phyloP scores from a whole-genome alignment of 2,888 invertebrate genomes.

The Dermolepida albohirtum region DNA sequence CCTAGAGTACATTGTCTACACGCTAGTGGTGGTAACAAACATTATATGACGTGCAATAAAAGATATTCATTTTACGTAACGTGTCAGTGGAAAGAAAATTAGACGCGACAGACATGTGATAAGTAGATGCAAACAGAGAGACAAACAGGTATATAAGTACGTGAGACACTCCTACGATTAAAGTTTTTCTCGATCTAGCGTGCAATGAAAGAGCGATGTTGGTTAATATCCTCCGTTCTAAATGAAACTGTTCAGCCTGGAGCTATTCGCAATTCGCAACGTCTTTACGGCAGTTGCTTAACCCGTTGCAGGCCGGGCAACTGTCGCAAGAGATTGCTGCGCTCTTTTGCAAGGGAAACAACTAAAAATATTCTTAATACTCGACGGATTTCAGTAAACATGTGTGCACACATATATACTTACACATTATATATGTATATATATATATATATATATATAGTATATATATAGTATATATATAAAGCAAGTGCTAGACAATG shows the following conservation, averaged over 20 bases:
- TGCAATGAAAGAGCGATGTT: conserved; percentile 20
- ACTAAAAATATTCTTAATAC: conserved; percentile 30
- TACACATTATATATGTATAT: background rate
- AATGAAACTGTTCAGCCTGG: conserved; percentile 26
- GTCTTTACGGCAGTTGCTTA: conserved; percentile 28
- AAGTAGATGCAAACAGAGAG: conserved; percentile 2
- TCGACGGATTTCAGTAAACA: conserved; percentile 8
- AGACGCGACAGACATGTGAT: background rate
- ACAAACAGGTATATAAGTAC: conserved; percentile 7
- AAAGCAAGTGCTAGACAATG: too few species aligned
- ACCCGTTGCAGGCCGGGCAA: conserved; percentile 24
- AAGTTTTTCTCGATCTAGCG: conserved; percentile 7
- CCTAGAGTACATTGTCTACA: too few species aligned
- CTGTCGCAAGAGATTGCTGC: conserved; percentile 36
- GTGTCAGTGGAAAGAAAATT: background rate
- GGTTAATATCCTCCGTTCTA: conserved; percentile 34
- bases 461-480: too few species aligned
- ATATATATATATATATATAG: too few species aligned
- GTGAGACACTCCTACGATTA: conserved; percentile 12
- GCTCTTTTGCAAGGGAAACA: conserved; percentile 16
- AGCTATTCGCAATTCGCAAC: conserved; percentile 37
- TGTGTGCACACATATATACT: background rate
- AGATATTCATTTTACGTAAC: background rate
- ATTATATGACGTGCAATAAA: too few species aligned
- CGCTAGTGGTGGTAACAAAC: too few species aligned